Evolutionary conservation across 2,888 invertebrate genomes (phyloP).

Genomic region (Torymus tubicola): DNA sequence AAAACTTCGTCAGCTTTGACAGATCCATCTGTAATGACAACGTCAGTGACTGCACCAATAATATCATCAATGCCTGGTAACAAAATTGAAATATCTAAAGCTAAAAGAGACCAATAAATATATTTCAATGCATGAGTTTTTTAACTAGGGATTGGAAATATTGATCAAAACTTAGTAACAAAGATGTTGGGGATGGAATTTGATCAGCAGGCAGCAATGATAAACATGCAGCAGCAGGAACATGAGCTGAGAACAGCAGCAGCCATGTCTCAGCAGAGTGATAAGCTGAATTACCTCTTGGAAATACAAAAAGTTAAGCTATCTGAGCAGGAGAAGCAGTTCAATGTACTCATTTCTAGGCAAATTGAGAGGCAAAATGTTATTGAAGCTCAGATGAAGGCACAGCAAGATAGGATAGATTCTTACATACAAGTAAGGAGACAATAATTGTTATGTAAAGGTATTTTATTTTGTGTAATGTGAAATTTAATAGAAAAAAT

Average conservation of each 20-base stretch:
- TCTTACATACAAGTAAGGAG: conserved; percentile 68
- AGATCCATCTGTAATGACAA: neutral
- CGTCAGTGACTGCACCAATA: neutral
- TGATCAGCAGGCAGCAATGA: conserved; percentile 68
- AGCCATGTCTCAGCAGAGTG: conserved; percentile 68
- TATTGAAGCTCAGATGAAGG: conserved; percentile 70
- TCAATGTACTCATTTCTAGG: conserved; percentile 66
- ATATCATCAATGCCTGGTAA: no score
- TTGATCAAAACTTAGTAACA: conserved; percentile 56
- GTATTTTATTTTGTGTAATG: neutral
- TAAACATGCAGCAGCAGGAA: conserved; percentile 71
- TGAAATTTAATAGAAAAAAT: conserved; percentile 10
- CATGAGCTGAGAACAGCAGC: conserved; percentile 67
- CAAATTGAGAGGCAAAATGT: conserved; percentile 69
- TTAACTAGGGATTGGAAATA: conserved; percentile 24
- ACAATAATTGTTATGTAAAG: neutral
- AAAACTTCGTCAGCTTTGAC: conserved; percentile 22
- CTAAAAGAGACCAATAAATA: neutral
- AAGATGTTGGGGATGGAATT: conserved; percentile 65
- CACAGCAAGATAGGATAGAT: conserved; percentile 71
- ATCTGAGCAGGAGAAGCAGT: conserved; percentile 69
- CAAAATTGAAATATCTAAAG: no score
- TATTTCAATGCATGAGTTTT: neutral
- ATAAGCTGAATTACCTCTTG: conserved; percentile 65
- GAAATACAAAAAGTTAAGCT: conserved; percentile 66